Percentiles rank a stretch among this genome's conserved stretches.
Conservation (phyloP, 2,113 vertebrate species). For the Sander lucioperca region DNA sequence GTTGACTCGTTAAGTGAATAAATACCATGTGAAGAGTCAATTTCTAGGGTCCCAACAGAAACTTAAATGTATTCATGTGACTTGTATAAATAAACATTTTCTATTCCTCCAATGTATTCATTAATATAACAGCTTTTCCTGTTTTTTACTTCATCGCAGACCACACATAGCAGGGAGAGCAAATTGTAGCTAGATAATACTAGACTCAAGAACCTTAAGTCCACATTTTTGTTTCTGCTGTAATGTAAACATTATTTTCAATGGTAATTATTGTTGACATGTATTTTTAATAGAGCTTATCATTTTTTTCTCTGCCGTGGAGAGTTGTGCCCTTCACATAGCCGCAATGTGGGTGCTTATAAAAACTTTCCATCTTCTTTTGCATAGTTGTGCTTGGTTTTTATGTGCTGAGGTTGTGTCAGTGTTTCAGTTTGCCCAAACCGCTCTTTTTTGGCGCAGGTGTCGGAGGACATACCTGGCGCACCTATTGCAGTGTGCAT, state of each 20-base stretch:
- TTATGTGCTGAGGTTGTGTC: conserved; percentile 49
- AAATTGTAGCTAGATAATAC: conserved; percentile 40
- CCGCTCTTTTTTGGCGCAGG: conserved; percentile 67
- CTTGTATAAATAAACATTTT: conserved; percentile 3
- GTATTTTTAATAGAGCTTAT: conserved; percentile 32
- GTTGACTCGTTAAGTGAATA: conserved; percentile 2
- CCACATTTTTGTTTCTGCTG: conserved; percentile 37
- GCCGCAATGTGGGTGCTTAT: conserved; percentile 29
- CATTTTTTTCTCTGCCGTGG: not conserved
- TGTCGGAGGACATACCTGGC: conserved; percentile 79
- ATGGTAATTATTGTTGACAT: conserved; percentile 49
- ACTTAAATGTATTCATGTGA: conserved; percentile 3
- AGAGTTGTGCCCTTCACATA: conserved; percentile 11
- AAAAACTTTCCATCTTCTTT: conserved; percentile 62
- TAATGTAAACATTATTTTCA: conserved; percentile 54
- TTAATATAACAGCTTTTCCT: not conserved
- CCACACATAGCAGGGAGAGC: conserved; percentile 23
- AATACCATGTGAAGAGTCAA: not conserved
- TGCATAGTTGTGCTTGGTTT: conserved; percentile 50
- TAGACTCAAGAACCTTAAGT: conserved; percentile 15
- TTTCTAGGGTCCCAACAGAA: not conserved
- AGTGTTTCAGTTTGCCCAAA: conserved; percentile 65
- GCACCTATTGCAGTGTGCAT: conserved; percentile 79
- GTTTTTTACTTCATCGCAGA: conserved; percentile 16
- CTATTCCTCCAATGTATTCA: conserved; percentile 12